Conservation (phyloP, 2,797 vertebrate species). For the Etheostoma nigrum region DNA sequence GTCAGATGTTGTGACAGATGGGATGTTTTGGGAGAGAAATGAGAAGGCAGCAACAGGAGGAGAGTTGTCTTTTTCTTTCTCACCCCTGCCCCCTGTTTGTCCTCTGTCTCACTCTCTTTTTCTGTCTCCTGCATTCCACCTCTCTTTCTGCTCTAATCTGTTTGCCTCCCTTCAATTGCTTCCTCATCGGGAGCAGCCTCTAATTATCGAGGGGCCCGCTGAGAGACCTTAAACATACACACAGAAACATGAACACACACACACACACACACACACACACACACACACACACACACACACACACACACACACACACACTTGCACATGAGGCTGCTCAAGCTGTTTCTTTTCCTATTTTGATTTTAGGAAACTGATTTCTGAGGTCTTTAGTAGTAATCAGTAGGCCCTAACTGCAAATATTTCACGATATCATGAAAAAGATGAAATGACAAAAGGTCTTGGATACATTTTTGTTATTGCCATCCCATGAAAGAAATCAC, state of each 20-base stretch:
- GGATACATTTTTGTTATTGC: too few species aligned
- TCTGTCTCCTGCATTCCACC: conserved; percentile 33
- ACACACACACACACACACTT: too few species aligned
- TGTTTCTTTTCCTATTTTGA: background rate
- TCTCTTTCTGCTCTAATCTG: conserved; percentile 50
- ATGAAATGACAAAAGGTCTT: too few species aligned
- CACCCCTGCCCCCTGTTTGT: background rate
- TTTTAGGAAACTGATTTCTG: background rate
- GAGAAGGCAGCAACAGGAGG: conserved; percentile 22
- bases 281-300: too few species aligned
- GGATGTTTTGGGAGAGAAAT: conserved; percentile 29
- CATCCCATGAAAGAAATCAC: too few species aligned
- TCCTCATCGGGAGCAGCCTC: conserved; percentile 56
- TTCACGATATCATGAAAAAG: too few species aligned
- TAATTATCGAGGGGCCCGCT: conserved; percentile 71
- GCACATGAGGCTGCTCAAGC: background rate
- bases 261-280: background rate
- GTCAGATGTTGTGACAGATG: conserved; percentile 58
- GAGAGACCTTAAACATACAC: conserved; percentile 50
- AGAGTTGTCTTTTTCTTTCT: conserved; percentile 9
- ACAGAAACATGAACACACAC: conserved; percentile 29
- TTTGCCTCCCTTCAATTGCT: conserved; percentile 61
- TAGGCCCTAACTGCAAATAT: too few species aligned
- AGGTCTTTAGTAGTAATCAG: background rate
- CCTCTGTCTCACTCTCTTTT: background rate